Conservation (phyloP, 2,797 vertebrate genomes). For the Sparidentex hasta region DNA sequence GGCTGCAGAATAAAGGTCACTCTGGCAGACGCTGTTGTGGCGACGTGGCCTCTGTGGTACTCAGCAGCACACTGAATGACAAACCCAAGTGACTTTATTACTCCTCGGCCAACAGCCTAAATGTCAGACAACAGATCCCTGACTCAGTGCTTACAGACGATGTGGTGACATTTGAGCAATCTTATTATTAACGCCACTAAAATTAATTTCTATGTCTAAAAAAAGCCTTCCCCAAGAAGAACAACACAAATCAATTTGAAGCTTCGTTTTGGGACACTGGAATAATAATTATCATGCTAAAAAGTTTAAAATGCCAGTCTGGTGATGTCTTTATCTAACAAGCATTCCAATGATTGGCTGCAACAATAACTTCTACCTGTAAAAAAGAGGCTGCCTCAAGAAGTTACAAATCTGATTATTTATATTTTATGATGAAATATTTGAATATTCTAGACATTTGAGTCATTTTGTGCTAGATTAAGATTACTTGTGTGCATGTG, state of each 20-base stretch:
- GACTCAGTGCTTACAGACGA: constrained; percentile 11
- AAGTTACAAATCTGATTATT: neutral
- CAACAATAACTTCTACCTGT: neutral
- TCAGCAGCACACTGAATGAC: constrained; percentile 35
- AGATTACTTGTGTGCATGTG: neutral
- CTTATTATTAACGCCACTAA: constrained; percentile 6
- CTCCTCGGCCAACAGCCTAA: constrained; percentile 56
- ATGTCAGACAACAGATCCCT: constrained; percentile 62
- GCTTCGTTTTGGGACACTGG: neutral
- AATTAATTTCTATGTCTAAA: neutral
- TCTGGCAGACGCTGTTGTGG: constrained; percentile 10
- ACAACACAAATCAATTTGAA: neutral
- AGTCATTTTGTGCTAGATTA: neutral
- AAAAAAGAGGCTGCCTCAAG: neutral
- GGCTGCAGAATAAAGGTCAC: constrained; percentile 60
- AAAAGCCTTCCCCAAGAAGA: neutral
- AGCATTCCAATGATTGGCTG: neutral
- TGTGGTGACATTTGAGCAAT: constrained; percentile 29
- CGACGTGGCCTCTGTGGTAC: constrained; percentile 29
- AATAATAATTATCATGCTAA: neutral
- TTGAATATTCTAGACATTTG: neutral
- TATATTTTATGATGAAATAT: neutral
- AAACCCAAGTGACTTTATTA: constrained; percentile 52
- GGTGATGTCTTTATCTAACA: neutral
- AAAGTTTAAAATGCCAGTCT: neutral